Percentiles rank a stretch among this genome's conserved stretches.
Conservation (phyloP, 2,888 invertebrate species). For the Netelia virgata region DNA sequence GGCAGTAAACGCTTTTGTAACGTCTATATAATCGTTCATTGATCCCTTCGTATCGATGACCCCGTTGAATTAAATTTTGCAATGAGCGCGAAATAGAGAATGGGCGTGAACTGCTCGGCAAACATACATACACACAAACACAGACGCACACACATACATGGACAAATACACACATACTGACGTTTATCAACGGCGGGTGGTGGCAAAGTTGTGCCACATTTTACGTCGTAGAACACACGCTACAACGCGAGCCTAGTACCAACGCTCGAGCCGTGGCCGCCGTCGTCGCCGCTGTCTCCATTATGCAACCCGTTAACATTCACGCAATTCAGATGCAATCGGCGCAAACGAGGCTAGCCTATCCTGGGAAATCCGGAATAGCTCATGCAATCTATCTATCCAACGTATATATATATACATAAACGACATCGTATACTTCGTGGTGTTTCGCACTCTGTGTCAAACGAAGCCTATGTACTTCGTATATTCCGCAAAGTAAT, state of each 20-base stretch:
- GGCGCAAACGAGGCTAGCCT: slow-evolving; percentile 73
- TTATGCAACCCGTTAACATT: slow-evolving; percentile 78
- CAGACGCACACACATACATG: not conserved
- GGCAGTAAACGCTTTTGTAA: slow-evolving; percentile 59
- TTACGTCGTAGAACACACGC: slow-evolving; percentile 45
- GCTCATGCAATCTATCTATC: slow-evolving; percentile 59
- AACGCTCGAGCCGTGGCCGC: slow-evolving; percentile 63
- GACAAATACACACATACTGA: not conserved
- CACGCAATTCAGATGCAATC: slow-evolving; percentile 79
- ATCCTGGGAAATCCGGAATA: slow-evolving; percentile 74
- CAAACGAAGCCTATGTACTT: slow-evolving; percentile 23
- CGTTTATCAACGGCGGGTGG: slow-evolving; percentile 41
- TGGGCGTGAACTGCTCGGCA: slow-evolving; percentile 63
- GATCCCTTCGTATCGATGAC: slow-evolving; percentile 68
- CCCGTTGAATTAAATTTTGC: slow-evolving; percentile 69
- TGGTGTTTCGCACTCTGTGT: not conserved
- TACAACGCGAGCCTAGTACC: slow-evolving; percentile 49
- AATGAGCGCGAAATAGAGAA: slow-evolving; percentile 67
- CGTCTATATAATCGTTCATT: slow-evolving; percentile 67
- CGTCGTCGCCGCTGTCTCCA: slow-evolving; percentile 68
- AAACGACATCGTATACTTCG: not conserved
- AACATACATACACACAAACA: slow-evolving; percentile 1
- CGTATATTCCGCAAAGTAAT: not conserved
- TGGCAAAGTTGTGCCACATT: slow-evolving; percentile 68
- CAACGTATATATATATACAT: slow-evolving; percentile 13